Conservation (phyloP, 2,113 vertebrate species). For the Chaenocephalus aceratus region DNA sequence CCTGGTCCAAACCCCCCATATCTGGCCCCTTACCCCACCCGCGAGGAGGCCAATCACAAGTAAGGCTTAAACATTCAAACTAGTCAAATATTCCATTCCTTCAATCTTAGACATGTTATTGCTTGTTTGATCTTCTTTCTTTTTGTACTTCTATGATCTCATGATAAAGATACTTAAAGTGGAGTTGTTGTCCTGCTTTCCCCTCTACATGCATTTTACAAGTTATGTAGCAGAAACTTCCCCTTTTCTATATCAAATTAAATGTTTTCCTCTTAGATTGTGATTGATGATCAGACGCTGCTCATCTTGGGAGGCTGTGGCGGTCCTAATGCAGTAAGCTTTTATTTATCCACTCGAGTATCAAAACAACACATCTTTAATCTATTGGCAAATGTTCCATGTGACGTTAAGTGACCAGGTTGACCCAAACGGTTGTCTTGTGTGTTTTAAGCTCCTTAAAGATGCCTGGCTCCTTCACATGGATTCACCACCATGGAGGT, state of each 20-base stretch:
- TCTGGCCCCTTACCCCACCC: slow-evolving; percentile 92
- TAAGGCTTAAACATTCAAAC: slow-evolving; percentile 58
- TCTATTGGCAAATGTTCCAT: background rate
- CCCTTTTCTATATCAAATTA: background rate
- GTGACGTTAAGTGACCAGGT: background rate
- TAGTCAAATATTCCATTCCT: background rate
- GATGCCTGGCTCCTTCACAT: slow-evolving; percentile 97
- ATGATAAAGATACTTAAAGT: background rate
- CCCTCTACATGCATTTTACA: background rate
- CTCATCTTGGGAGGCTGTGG: slow-evolving; percentile 97
- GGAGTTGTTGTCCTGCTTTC: background rate
- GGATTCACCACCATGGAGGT: slow-evolving; percentile 87
- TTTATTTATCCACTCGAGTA: background rate
- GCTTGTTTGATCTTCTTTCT: background rate
- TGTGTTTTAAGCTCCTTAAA: slow-evolving; percentile 90
- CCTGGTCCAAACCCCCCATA: slow-evolving; percentile 94
- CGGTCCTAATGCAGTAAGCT: slow-evolving; percentile 97
- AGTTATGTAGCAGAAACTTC: background rate
- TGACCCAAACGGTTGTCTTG: background rate
- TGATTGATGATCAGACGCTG: slow-evolving; percentile 93
- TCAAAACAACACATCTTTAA: background rate
- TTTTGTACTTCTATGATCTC: background rate
- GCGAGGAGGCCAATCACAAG: slow-evolving; percentile 96
- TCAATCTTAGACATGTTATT: background rate
- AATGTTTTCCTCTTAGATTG: slow-evolving; percentile 84